phyloP scores from a whole-genome alignment of 2,113 vertebrate genomes.

The Chlamydotis undulata region DNA sequence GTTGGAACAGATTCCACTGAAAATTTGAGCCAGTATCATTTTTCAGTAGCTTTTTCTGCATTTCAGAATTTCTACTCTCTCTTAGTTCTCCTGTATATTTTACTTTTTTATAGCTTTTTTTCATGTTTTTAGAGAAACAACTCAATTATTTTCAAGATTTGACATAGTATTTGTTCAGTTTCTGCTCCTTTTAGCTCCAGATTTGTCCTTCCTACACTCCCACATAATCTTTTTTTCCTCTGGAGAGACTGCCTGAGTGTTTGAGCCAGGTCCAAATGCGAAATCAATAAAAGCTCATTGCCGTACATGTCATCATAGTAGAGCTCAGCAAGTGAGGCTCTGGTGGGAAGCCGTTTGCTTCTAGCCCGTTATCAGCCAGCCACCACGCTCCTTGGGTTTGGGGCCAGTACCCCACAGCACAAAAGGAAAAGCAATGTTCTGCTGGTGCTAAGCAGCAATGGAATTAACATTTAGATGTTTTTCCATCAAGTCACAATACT shows the following conservation, averaged over 20 bases:
- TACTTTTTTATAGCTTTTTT: neutral
- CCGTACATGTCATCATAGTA: neutral
- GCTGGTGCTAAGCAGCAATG: neutral
- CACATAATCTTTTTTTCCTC: neutral
- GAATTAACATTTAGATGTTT: neutral
- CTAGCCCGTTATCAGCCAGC: neutral
- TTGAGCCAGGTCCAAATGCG: slow-evolving; percentile 40
- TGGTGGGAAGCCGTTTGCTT: neutral
- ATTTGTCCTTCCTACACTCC: neutral
- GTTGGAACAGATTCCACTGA: neutral
- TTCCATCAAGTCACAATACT: neutral
- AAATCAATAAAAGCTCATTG: slow-evolving; percentile 39
- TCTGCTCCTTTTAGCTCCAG: neutral
- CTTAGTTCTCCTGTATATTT: neutral
- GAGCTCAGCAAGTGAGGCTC: neutral
- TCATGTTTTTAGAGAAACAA: neutral
- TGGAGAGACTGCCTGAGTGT: neutral
- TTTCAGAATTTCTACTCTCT: neutral
- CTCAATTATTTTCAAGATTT: neutral
- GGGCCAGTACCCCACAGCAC: neutral
- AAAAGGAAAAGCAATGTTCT: neutral
- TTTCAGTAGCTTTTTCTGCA: neutral
- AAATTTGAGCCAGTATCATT: neutral
- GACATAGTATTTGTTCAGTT: neutral
- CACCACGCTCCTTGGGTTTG: neutral